Evolutionary conservation across 2,888 invertebrate genomes (phyloP).

Genomic region (Dolomedes plantarius): DNA sequence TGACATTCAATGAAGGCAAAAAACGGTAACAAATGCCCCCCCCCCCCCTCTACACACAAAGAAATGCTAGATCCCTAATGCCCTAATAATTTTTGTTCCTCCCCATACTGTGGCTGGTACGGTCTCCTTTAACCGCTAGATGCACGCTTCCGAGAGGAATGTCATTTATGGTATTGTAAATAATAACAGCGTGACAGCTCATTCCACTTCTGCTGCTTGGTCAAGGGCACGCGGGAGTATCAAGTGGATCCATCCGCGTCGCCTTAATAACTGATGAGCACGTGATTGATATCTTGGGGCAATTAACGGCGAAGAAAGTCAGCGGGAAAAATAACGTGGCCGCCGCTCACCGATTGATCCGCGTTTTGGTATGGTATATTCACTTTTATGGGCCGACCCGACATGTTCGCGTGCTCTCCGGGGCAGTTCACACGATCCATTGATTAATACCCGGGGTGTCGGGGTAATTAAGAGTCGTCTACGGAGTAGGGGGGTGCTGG

Average conservation of each 20-base stretch:
- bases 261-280: not conserved
- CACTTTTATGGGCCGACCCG: constrained; percentile 1
- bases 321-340: not conserved
- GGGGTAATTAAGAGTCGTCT: constrained; percentile 66
- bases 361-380: not conserved
- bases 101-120: no score
- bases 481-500: constrained; percentile 31
- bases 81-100: no score
- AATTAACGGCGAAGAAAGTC: not conserved
- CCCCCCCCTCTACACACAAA: no score
- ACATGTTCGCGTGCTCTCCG: constrained; percentile 42
- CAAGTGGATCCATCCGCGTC: not conserved
- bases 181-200: no score
- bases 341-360: not conserved
- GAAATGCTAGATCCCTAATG: no score
- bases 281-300: not conserved
- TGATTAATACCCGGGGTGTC: constrained; percentile 70
- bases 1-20: no score
- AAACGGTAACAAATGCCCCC: no score
- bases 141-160: no score
- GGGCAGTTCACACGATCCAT: constrained; percentile 67
- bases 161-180: no score
- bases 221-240: not conserved
- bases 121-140: no score
- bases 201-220: no score